Evolutionary conservation across 2,113 vertebrate species (phyloP), one percentile per base, ranked within the genome.

Genomic region (Pterocles gutturalis): DNA sequence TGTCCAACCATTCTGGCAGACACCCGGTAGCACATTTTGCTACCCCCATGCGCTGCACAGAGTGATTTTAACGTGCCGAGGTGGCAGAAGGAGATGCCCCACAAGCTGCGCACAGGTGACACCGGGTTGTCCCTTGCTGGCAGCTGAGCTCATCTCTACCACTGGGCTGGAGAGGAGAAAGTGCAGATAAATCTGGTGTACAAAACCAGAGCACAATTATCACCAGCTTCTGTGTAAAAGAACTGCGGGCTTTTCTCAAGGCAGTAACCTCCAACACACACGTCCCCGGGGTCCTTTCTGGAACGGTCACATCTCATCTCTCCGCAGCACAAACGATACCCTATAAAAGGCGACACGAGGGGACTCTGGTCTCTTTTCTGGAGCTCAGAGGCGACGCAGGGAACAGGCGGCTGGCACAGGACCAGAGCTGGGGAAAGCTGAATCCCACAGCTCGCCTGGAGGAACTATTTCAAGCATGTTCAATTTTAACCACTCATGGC

Each of bases 401-500:
- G 75, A 89, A 46, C 54, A 88, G 71, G 67, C 87, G 77, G 67
- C 78, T 94, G 95, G 96, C 87, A 54, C 61, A 38, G 76, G 58
- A 89, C 76, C 88, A 90, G 92, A 58, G 11, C 29, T 0, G 7
- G 73, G 91, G 88, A 76, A 93, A 54, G 65, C 36, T 4, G 54
- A 83, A 80, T 92, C 93, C 92, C 88, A 89, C 83, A 92, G 86
- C 80, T 80, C 0, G 67, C 55, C 76, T 61, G 64, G 34, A 83
- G 81, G 45, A 96, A 84, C 86, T 92, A 92, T 95, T 95, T 95
- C 92, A 89, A 90, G 86, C 92, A 91, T 29, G 61, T 84, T 76
- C 55, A 33, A 89, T 73, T 95, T 89, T 93, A 95, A 97, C 91
- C 94, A 76, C 95, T 92, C 81, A 94, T 78, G 85, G 96, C 93